phyloP scores from a whole-genome alignment of 2,888 invertebrate genomes.

The Rhamnusium bicolor region DNA sequence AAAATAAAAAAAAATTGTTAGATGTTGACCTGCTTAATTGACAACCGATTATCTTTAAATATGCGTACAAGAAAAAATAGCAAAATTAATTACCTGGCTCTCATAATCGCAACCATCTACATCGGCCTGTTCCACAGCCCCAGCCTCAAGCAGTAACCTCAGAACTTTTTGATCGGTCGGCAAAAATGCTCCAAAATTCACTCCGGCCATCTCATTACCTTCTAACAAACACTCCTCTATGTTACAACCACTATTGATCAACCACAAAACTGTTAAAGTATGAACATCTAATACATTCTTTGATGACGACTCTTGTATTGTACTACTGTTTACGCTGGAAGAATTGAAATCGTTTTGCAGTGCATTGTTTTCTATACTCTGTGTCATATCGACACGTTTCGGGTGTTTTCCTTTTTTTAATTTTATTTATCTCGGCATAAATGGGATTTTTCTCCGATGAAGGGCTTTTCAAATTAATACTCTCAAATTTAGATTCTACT shows the following conservation, averaged over 20 bases:
- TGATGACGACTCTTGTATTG: conserved; percentile 33
- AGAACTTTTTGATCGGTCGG: conserved; percentile 82
- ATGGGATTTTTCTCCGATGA: conserved; percentile 61
- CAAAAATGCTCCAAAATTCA: conserved; percentile 75
- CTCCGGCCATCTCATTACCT: conserved; percentile 69
- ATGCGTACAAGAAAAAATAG: too few species aligned
- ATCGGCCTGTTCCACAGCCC: conserved; percentile 75
- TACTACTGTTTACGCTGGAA: conserved; percentile 17
- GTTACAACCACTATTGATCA: conserved; percentile 80
- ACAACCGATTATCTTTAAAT: too few species aligned
- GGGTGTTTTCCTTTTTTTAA: conserved; percentile 51
- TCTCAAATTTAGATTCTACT: conserved; percentile 55
- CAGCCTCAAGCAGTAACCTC: conserved; percentile 83
- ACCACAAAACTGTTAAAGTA: conserved; percentile 83
- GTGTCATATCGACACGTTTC: conserved; percentile 30
- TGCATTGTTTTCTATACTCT: conserved; percentile 41
- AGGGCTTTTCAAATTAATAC: conserved; percentile 62
- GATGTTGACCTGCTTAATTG: too few species aligned
- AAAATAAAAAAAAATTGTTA: too few species aligned
- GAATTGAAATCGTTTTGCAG: conserved; percentile 35
- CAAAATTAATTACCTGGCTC: conserved; percentile 68
- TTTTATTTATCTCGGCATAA: conserved; percentile 67
- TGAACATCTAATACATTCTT: conserved; percentile 73
- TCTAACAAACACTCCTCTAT: conserved; percentile 75
- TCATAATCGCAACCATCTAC: conserved; percentile 69